Evolutionary conservation across 2,113 vertebrate species (phyloP).

Genomic region (Sarotherodon lohbergeri): DNA sequence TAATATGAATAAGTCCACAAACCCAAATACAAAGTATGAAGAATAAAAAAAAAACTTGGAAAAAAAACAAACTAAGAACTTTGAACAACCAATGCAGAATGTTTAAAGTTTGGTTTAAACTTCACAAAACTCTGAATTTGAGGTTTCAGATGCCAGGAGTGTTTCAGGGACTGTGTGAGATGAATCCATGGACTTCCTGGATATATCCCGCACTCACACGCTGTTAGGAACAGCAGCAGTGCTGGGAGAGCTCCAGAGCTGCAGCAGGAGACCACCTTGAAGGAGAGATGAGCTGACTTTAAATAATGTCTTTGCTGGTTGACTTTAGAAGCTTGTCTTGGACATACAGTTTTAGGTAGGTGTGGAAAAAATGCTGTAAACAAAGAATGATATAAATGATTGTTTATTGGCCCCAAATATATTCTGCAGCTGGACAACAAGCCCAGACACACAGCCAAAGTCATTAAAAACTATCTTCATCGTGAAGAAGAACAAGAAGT

Average conservation of each 20-base stretch:
- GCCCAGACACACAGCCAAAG: neutral
- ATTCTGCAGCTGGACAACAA: neutral
- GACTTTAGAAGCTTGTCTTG: neutral
- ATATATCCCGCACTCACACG: neutral
- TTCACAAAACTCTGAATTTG: neutral
- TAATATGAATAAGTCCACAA: neutral
- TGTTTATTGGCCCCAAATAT: neutral
- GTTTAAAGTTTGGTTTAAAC: neutral
- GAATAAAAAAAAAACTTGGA: no score
- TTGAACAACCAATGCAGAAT: no score
- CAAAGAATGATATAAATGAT: neutral
- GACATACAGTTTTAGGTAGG: neutral
- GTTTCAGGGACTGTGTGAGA: neutral
- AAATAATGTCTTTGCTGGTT: neutral
- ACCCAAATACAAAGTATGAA: neutral
- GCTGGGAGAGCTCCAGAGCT: neutral
- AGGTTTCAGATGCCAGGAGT: neutral
- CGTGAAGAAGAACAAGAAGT: neutral
- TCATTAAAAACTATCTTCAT: neutral
- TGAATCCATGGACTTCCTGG: neutral
- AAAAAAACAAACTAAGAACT: no score
- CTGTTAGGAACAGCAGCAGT: neutral
- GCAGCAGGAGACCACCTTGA: neutral
- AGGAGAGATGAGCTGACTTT: neutral
- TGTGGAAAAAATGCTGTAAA: neutral